These are phyloP conservation scores for Drosophila obscura DNA, from an alignment of 1,140 invertebrate genomes.

Conservation along the genomic window DNA sequence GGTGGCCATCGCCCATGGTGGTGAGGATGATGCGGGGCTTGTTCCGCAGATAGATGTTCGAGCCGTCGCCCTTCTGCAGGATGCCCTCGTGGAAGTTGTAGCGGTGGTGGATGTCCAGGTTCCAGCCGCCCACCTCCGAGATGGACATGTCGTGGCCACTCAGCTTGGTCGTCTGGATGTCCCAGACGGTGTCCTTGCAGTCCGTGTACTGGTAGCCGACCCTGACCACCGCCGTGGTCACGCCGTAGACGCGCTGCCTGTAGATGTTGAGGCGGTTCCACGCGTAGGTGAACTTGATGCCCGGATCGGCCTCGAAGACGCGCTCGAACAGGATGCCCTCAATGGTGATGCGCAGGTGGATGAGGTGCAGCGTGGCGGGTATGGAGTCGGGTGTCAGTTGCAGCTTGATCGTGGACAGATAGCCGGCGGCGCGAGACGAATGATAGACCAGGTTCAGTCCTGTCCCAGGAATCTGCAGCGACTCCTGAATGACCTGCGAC, in stretches of 20 bases:
- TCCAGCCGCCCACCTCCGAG: slow-evolving; percentile 98
- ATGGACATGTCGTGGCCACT: slow-evolving; percentile 98
- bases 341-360: slow-evolving; percentile 95
- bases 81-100: slow-evolving; percentile 99
- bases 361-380: slow-evolving; percentile 91
- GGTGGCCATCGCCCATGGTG: slow-evolving; percentile 96
- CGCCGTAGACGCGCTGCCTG: slow-evolving; percentile 95
- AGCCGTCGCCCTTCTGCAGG: slow-evolving; percentile 98
- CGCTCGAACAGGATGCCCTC: slow-evolving; percentile 97
- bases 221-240: slow-evolving; percentile 95
- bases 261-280: slow-evolving; percentile 99
- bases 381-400: slow-evolving; percentile 95
- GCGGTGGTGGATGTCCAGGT: slow-evolving; percentile 97
- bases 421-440: slow-evolving; percentile 95
- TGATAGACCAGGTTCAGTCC: slow-evolving; percentile 97
- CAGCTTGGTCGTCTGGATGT: slow-evolving; percentile 96
- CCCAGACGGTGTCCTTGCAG: slow-evolving; percentile 97
- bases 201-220: slow-evolving; percentile 98
- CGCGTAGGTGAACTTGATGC: slow-evolving; percentile 97
- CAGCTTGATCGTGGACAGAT: slow-evolving; percentile 96
- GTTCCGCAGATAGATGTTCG: slow-evolving; percentile 97
- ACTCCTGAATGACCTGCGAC: slow-evolving; percentile 97
- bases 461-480: slow-evolving; percentile 95
- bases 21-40: slow-evolving; percentile 95
- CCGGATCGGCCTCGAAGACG: slow-evolving; percentile 96